A percentile compares a stretch with the other conserved stretches of the same genome.
These are phyloP conservation scores for Amblyopsis rosae DNA, from an alignment of 2,113 vertebrate species.

Conservation along the genomic window DNA sequence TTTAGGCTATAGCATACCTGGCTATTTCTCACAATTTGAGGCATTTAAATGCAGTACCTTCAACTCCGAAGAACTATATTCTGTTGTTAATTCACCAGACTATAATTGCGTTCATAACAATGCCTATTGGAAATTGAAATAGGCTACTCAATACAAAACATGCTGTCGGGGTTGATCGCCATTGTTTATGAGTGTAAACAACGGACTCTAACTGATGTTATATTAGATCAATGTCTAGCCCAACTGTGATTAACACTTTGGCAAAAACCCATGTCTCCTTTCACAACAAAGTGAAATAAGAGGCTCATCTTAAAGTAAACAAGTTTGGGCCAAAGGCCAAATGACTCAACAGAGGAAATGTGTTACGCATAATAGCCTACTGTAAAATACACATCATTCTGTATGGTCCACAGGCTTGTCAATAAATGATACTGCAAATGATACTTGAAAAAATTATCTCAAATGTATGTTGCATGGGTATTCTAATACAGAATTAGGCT, in stretches of 20 bases:
- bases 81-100: too few species aligned
- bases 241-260: slow-evolving; percentile 6
- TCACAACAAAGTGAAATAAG: background rate
- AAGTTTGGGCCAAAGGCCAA: background rate
- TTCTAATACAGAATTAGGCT: too few species aligned
- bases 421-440: background rate
- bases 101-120: too few species aligned
- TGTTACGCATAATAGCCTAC: slow-evolving; percentile 17
- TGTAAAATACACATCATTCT: background rate
- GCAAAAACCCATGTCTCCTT: background rate
- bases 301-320: slow-evolving; percentile 9
- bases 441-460: background rate
- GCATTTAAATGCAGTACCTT: too few species aligned
- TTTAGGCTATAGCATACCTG: too few species aligned
- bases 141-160: too few species aligned
- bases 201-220: slow-evolving; percentile 1
- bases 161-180: background rate
- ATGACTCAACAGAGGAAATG: slow-evolving; percentile 21
- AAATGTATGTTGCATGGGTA: background rate
- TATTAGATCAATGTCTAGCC: background rate
- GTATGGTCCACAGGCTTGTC: background rate
- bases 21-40: too few species aligned
- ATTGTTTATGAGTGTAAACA: slow-evolving; percentile 1
- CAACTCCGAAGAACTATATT: too few species aligned
- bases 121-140: too few species aligned